These are phyloP conservation scores for Drosophila ficusphila DNA, from an alignment of 1,140 invertebrate species.

Conservation along the genomic window DNA sequence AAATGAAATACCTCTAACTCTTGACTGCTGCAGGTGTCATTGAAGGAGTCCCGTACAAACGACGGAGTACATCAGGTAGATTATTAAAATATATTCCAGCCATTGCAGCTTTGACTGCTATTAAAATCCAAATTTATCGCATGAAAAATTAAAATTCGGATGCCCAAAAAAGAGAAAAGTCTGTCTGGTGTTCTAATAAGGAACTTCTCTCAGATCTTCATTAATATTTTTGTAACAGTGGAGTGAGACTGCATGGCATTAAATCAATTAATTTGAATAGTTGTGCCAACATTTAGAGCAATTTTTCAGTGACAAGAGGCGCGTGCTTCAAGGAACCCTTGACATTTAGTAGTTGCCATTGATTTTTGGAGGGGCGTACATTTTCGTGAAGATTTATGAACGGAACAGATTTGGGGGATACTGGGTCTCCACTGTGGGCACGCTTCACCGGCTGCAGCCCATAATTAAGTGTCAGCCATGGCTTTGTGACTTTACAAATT, in stretches of 20 bases:
- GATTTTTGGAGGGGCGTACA: conserved; percentile 7
- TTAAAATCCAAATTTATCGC: conserved; percentile 49
- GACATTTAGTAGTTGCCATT: conserved; percentile 21
- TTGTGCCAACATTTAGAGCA: conserved; percentile 73
- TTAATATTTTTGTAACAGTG: conserved; percentile 66
- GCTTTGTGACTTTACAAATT: conserved; percentile 78
- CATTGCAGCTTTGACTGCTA: not conserved
- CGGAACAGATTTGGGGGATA: not conserved
- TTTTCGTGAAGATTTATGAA: conserved; percentile 64
- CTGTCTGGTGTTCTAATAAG: conserved; percentile 66
- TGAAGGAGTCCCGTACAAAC: conserved; percentile 52
- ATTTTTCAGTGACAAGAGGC: conserved; percentile 69
- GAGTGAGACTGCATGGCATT: conserved; percentile 35
- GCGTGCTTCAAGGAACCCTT: conserved; percentile 30
- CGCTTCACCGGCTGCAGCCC: conserved; percentile 61
- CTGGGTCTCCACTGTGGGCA: conserved; percentile 21
- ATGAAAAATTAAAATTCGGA: conserved; percentile 65
- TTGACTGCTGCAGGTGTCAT: conserved; percentile 44
- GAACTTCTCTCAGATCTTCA: conserved; percentile 67
- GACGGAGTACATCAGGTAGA: conserved; percentile 58
- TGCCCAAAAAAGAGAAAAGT: conserved; percentile 10
- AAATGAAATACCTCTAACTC: conserved; percentile 61
- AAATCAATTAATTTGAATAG: conserved; percentile 82
- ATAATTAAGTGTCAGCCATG: conserved; percentile 81
- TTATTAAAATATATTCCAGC: conserved; percentile 71